Evolutionary conservation across 2,888 invertebrate species (phyloP).

Genomic region (Leptura quadrifasciata): DNA sequence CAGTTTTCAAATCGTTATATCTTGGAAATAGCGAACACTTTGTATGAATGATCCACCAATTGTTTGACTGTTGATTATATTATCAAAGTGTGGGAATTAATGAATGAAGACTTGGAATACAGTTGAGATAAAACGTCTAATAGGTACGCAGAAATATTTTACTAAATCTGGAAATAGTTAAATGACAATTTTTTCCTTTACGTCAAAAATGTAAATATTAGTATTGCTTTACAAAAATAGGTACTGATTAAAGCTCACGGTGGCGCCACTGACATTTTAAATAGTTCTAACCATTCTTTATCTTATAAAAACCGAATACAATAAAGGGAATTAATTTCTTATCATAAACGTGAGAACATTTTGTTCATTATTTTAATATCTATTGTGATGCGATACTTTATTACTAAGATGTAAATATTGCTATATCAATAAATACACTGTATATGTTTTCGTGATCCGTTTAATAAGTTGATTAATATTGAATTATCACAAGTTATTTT

Average conservation of each 20-base stretch:
- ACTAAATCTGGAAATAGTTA: no score
- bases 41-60: no score
- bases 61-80: no score
- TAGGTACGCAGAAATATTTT: no score
- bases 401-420: not conserved
- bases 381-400: not conserved
- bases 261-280: not conserved
- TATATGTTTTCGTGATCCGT: not conserved
- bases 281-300: not conserved
- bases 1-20: no score
- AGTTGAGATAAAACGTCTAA: no score
- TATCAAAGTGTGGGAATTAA: no score
- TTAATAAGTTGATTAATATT: no score
- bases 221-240: not conserved
- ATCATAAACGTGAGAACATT: not conserved
- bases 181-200: no score
- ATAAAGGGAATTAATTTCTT: not conserved
- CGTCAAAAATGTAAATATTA: not conserved
- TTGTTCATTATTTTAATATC: not conserved
- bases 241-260: not conserved
- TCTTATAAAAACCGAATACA: not conserved
- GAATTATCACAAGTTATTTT: no score
- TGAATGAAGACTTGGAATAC: no score
- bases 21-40: no score
- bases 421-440: not conserved